Conservation (phyloP, 1,140 invertebrate species). For the Cardiocondyla obscurior region DNA sequence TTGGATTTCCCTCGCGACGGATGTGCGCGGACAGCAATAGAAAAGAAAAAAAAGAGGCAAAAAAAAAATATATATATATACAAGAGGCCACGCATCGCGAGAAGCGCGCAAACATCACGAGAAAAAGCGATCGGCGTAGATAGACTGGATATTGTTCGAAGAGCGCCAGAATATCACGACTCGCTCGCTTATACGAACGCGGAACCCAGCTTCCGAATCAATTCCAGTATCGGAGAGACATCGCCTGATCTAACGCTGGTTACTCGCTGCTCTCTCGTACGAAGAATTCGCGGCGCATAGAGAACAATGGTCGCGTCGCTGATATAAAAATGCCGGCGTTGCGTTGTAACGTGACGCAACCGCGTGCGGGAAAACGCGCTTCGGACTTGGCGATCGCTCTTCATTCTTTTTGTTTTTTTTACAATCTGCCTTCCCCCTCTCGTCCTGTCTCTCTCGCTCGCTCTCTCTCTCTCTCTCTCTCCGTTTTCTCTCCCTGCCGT, state of each 20-base stretch:
- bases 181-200: neutral
- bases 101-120: neutral
- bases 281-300: neutral
- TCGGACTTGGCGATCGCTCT: constrained; percentile 4
- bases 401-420: constrained; percentile 3
- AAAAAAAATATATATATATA: no score
- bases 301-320: neutral
- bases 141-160: constrained; percentile 42
- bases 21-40: neutral
- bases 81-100: neutral
- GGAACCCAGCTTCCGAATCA: constrained; percentile 56
- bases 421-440: neutral
- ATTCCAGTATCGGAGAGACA: constrained; percentile 40
- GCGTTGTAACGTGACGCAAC: constrained; percentile 10
- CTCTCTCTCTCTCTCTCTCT: neutral
- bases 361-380: constrained; percentile 10
- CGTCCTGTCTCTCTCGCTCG: neutral
- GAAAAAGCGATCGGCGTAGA: neutral
- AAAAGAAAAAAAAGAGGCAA: no score
- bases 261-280: constrained; percentile 31
- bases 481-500: constrained; percentile 65
- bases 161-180: constrained; percentile 22
- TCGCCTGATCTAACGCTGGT: constrained; percentile 40
- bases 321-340: constrained; percentile 28
- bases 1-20: constrained; percentile 39